Evolutionary conservation across 2,888 invertebrate species (phyloP), one percentile per base, ranked within the genome.

Genomic region (Allolobophora icterica): DNA sequence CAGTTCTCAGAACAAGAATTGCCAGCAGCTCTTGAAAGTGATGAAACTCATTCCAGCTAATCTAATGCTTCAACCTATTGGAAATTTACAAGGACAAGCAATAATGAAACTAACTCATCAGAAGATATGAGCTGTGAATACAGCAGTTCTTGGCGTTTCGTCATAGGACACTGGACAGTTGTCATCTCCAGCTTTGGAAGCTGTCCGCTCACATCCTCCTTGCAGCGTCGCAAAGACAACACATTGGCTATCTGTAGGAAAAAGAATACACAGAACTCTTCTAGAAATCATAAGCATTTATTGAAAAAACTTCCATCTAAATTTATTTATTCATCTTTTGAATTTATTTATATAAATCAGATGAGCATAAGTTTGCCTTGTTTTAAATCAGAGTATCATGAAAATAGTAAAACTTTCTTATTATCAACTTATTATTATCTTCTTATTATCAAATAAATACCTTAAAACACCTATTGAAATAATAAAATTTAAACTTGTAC

Each of bases 111-210:
- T 38, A 0, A 87, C 87, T 38, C 34, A 8, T 38, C 87, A 19
- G 38, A 34, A 87, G 87, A 87, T 35, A 38, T 87, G 87, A 87
- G 38, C 38, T 35, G 87, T 35, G 87, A 35, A 87, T 87, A 87
- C 21, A 87, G 35, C 35, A 15, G 35, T 17, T 87, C 35, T 30
- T 89, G 89, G 13, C 33, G 45, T 45, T n/a, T 52, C 24, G 89
- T 40, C 11, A 89, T 33, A 21, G 89, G 52, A 33, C 89, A 89
- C n/a, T 35, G 33, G 89, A 89, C 45, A 13, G 38, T 89, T 42
- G 89, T 89, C 19, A 45, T 33, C 3, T 89, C 52, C 45, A 89
- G 24, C 45, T 45, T 52, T 13, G 89, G 89, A 30, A 89, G 89
- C 45, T 89, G 89, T 45, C 52, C 34, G 21, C 42, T 89, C 30